Base-by-base conservation (phyloP, 1,140 invertebrate genomes). In the Cotesia chilonis region DNA sequence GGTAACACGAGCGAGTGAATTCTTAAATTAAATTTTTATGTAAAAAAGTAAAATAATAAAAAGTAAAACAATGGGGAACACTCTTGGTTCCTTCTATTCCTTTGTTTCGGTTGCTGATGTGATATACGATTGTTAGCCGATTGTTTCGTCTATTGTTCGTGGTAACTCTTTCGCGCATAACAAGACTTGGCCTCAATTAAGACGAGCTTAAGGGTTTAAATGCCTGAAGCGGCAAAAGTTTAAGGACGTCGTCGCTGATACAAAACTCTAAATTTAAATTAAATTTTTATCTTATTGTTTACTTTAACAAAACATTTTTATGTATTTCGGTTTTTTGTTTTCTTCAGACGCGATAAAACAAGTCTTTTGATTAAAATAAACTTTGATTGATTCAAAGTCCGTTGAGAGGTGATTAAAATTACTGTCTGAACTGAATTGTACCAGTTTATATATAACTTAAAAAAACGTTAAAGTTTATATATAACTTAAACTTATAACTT, bases 121-220 rank as follows among this genome's bases (percentile, higher is more conserved):
- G 73, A 70, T 76, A 75, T 79, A 76, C 57, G 17, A 10, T 80
- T 78, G 79, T 77, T 82, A 81, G 78, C 67, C 68, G 74, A 83
- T 85, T 82, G 83, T 85, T 76, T 76, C 76, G 54, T 57, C 77
- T 76, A 83, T 85, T 86, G 83, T 86, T 84, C 83, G 76, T 77
- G 76, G 81, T 84, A 84, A 83, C 81, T 83, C 79, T 84, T 83
- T 81, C 78, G 80, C 79, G 37, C 74, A 79, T 85, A 85, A 84
- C 80, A 82, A 85, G 84, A 68, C 82, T 82, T 80, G 78, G 84
- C 82, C 85, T 85, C 84, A 87, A 85, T 87, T 87, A 85, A 81
- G 82, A 81, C 74, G 52, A 78, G 79, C 85, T 84, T 83, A 81
- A 87, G 83, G 80, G 78, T 80, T 83, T 85, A 85, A 85, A 85